Evolutionary conservation across 2,888 invertebrate species (phyloP), one percentile per base, ranked within the genome.

Genomic region (Hololepta plana): DNA sequence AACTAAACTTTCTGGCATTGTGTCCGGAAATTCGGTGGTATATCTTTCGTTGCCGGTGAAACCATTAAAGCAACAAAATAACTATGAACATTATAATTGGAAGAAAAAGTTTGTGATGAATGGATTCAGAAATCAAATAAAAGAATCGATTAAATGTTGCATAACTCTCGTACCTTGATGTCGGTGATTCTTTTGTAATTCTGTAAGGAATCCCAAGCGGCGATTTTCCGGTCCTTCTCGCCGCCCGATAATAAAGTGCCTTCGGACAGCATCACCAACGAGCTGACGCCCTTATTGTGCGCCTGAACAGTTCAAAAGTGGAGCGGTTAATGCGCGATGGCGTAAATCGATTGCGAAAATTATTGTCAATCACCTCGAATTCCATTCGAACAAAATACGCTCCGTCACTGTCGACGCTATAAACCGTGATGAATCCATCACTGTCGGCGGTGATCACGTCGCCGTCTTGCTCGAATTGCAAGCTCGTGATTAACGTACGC

Each of bases 381-480:
- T 85, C 84, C 66, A 81, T 80, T 35, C 82, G 63, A 3, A 84
- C 81, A 44, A 82, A 85, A 51, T 84, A 87, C 2, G 84, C 81
- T 0, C 85, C 87, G 43, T 84, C 84, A 14, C 81, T 77, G 45
- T 85, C 84, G 1, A 84, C 81, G 34, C 81, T 79, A 53, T 90
- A 91, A 31, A 90, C 71, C 3, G 87, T 85, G 35, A 91, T 80
- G 42, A 85, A 82, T 4, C 90, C 90, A 47, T 84, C 85, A 33
- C 81, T 80, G 44, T 91, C 90, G 0, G 87, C 90, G 0, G 87
- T 87, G 23, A 91, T 79, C 2, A 90, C 82, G 47, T 88, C 88
- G 4, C 88, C 90, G 45, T 84, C 84, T 51, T 81, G 76, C 43
- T 87, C 82, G 45, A 88, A 90, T 45, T 87, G 84, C 10, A 90